Base-by-base conservation (phyloP, 2,113 vertebrate species). In the Cavia porcellus region DNA sequence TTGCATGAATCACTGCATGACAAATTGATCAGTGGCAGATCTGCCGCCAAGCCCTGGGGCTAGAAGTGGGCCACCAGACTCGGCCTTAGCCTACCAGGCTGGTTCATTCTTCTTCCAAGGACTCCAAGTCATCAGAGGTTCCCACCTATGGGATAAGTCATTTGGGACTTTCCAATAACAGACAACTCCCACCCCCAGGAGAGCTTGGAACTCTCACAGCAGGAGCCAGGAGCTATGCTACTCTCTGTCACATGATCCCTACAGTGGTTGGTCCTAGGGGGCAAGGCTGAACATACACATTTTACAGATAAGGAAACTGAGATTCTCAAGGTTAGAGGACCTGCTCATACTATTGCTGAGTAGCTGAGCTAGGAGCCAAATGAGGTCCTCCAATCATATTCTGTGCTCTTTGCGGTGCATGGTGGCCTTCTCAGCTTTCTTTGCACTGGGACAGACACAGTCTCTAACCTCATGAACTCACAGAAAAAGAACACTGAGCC, bases 221-320 rank as follows among this genome's bases (percentile, higher is more conserved):
- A 28, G 50, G 50, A 74, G 24, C 64, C 57, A 42, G 47, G 32
- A 75, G 45, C 24, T 50, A 22, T 5, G 0, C 1, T 45, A 15
- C 17, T 89, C 12, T 47, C 3, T 19, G 9, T 50, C 52, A 24
- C 47, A 61, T 72, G 38, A 50, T 30, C 38, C 57, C 42, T 68
- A 19, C 9, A 64, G 32, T n/a, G n/a, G n/a, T n/a, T 52, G 87
- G 64, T 55, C 64, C 42, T 52, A 38, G 47, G 64, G 86, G 57
- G 25, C 35, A 86, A 85, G 45, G 24, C 35, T 1, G 30, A 59
- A 15, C 38, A 75, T 15, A 30, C 66, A 62, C 84, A 66, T 47
- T 85, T 80, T 66, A 92, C 22, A 95, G 62, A 61, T 22, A 52
- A 92, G 74, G 55, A 95, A 64, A 55, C 28, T 4, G 68, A 15